phyloP scores from a whole-genome alignment of 2,113 vertebrate genomes.

The Equus quagga region DNA sequence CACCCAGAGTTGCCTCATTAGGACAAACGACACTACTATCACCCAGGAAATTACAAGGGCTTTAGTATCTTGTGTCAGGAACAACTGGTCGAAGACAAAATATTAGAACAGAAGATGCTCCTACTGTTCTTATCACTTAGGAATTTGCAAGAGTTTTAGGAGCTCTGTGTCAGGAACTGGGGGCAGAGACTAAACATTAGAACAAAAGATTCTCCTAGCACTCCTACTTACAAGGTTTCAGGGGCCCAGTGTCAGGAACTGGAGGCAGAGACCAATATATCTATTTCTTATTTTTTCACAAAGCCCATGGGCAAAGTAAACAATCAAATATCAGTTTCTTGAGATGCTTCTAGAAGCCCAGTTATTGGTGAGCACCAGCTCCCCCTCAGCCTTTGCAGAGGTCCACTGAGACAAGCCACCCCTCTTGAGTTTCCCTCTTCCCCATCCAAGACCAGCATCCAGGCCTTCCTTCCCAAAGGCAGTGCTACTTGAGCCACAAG shows the following conservation, averaged over 20 bases:
- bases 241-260: background rate
- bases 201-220: no score
- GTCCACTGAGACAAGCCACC: background rate
- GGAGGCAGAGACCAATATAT: background rate
- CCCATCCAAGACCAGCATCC: no score
- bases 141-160: background rate
- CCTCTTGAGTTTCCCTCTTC: fast-evolving
- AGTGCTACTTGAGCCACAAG: background rate
- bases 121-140: background rate
- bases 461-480: background rate
- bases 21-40: background rate
- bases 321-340: background rate
- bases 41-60: background rate
- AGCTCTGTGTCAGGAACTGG: background rate
- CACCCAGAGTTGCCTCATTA: background rate
- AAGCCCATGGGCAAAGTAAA: background rate
- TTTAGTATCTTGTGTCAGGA: background rate
- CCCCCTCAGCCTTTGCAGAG: background rate
- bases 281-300: background rate
- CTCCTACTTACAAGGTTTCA: no score
- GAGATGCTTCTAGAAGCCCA: background rate
- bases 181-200: background rate
- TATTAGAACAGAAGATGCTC: background rate
- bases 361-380: background rate
- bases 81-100: background rate